Evolutionary conservation across 2,113 vertebrate genomes (phyloP).

Genomic region (Tringa solitaria): DNA sequence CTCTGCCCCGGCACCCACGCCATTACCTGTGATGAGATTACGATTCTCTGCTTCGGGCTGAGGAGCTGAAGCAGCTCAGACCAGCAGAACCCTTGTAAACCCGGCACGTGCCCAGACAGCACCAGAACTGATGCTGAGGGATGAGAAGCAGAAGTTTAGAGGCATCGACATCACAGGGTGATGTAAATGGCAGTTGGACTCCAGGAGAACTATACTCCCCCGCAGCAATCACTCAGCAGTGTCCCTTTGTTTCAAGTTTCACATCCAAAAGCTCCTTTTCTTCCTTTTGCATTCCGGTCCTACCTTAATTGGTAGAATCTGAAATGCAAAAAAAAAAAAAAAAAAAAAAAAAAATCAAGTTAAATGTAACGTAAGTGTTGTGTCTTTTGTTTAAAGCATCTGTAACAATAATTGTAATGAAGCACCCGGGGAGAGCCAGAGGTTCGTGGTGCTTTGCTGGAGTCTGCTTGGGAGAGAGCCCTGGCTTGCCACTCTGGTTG

Average conservation of each 20-base stretch:
- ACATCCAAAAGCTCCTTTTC: not conserved
- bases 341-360: not conserved
- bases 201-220: accelerated
- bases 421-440: not conserved
- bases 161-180: not conserved
- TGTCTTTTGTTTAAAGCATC: not conserved
- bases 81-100: not conserved
- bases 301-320: not conserved
- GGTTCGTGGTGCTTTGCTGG: not conserved
- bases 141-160: not conserved
- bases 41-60: not conserved
- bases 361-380: accelerated
- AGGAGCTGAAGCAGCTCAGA: not conserved
- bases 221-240: accelerated
- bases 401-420: accelerated
- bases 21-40: not conserved
- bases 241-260: not conserved
- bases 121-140: not conserved
- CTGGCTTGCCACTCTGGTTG: not conserved
- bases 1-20: not conserved
- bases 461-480: not conserved
- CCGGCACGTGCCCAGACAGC: not conserved
- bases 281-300: not conserved
- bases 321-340: not conserved
- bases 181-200: not conserved